Evolutionary conservation across 2,888 invertebrate species (phyloP), one percentile per base, ranked within the genome.

Genomic region (Sialis fuliginosa): DNA sequence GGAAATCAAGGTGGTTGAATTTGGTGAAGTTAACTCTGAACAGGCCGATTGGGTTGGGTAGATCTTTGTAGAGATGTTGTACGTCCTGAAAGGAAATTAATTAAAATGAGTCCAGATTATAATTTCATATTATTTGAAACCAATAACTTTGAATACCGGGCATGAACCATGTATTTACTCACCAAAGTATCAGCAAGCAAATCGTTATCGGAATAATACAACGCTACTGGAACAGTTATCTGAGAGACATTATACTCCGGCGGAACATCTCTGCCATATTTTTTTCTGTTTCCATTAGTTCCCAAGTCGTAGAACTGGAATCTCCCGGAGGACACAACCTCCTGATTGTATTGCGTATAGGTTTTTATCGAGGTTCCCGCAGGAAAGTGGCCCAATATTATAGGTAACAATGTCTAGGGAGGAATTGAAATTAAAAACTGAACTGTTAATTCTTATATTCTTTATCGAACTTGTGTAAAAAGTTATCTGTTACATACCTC

Each of bases 251-350:
- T 69, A 55, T 84, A 85, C 47, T 68, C 64, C 0, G 82, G 81
- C 1, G 83, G 81, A 1, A 54, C 55, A 1, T 55, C 52, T 1
- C 62, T 67, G 3, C 78, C 77, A 54, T 85, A 85, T 49, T 67
- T 58, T 47, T 60, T 57, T 33, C 70, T 49, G 58, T 85, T 86
- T 9, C 66, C 71, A 2, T 58, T 56, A 0, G 58, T 47, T 0
- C 86, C 86, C 54, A 78, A 84, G 60, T 88, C 84, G 54, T 72
- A 87, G 57, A 72, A 72, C 54, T 75, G 74, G 54, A 84, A 84
- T 48, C 67, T 66, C 1, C 72, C 72, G 13, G 58, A 51, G 33
- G 62, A 37, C 30, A 35, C 32, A 47, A 30, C 10, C 31, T 42
- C 46, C 60, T 80, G 80, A 1, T 73, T 73, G 53, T 73, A 82